Base-by-base conservation (phyloP, 2,888 invertebrate genomes). In the Lasiommata megera region DNA sequence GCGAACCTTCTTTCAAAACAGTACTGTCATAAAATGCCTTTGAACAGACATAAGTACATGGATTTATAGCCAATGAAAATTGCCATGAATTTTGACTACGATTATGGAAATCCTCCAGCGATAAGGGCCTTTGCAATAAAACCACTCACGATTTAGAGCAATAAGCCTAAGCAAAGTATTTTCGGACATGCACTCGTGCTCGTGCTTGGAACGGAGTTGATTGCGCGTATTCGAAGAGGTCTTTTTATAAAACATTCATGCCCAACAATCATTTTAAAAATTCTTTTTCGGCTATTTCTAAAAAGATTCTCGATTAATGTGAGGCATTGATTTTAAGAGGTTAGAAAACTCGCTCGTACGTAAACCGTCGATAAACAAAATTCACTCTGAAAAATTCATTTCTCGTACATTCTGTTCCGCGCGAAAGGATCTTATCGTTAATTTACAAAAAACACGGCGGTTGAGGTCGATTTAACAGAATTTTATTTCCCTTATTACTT, bases 61-160 rank as follows among this genome's bases (percentile, higher is more conserved):
- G 7, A 47, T 38, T 54, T 46, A 47, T 38, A 17, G 38, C 28
- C 40, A 38, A 41, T 50, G 40, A 41, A 51, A 56, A 54, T 58
- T 48, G 53, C 48, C 17, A 54, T 54, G 54, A 58, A 54, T 50
- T 58, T 37, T 31, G 38, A 54, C 40, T 47, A 44, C 54, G 46
- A 57, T 41, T 54, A 51, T 40, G 47, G 34, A 47, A 54, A 61
- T 54, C 41, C 57, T 54, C 50, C 34, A 47, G 37, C 51, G 52
- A 34, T 58, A 52, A 37, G 51, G 41, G 51, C 43, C 36, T 23
- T 11, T 44, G 51, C 36, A 54, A 52, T 61, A 58, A 58, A 58
- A 43, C 54, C 54, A 54, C 51, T 61, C 41, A 36, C 36, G 47
- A 41, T 47, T 58, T 51, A 52, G 18, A 52, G 52, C 52, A 52